Conservation (phyloP, 37 sponge, comb jelly and placozoan species). For the Ephydatia muelleri region DNA sequence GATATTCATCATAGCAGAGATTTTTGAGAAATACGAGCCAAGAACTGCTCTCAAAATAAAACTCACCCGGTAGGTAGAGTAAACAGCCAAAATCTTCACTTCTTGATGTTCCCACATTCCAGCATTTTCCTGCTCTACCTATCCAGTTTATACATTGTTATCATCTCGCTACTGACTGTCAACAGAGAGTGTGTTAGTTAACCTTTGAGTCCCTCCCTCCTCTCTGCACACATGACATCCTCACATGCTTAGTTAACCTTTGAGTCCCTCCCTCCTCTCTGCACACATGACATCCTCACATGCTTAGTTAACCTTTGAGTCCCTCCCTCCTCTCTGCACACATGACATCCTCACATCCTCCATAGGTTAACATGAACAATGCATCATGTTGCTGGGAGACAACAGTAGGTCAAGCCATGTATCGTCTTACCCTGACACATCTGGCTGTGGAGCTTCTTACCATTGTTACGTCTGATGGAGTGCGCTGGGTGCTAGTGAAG, state of each 20-base stretch:
- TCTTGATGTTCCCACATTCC: background rate
- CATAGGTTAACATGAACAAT: background rate
- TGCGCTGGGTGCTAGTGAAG: conserved; percentile 22
- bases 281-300: no score
- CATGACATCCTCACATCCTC: no score
- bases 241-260: no score
- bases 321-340: no score
- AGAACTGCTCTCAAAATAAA: conserved; percentile 74
- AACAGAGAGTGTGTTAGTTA: conserved; percentile 58
- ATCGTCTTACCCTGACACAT: conserved; percentile 58
- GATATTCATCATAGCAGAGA: conserved; percentile 36
- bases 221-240: no score
- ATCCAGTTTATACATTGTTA: conserved; percentile 63
- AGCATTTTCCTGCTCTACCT: conserved; percentile 74
- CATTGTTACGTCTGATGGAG: conserved; percentile 31
- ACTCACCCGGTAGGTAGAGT: conserved; percentile 48
- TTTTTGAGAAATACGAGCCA: conserved; percentile 66
- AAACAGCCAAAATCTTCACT: background rate
- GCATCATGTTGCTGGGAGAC: conserved; percentile 80
- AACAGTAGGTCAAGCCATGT: conserved; percentile 71
- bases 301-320: no score
- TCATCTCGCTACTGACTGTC: conserved; percentile 63
- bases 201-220: background rate
- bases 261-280: no score
- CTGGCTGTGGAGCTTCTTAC: conserved; percentile 45